Evolutionary conservation across 2,113 vertebrate species (phyloP).

Genomic region (Blennius ocellaris): DNA sequence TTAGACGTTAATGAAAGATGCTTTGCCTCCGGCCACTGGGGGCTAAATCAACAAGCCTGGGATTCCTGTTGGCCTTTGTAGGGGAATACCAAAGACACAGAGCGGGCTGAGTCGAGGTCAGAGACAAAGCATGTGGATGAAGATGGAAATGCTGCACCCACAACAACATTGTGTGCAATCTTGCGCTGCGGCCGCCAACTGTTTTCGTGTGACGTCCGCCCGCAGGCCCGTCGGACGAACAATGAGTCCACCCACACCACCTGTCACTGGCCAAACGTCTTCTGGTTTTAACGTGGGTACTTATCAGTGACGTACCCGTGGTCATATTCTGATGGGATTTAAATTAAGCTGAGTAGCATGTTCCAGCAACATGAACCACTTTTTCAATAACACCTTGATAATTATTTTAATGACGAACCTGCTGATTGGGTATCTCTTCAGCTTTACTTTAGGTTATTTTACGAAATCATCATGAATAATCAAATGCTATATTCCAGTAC

Average conservation of each 20-base stretch:
- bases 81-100: slow-evolving; percentile 73
- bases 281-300: background rate
- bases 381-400: no score
- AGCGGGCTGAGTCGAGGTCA: slow-evolving; percentile 67
- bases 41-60: slow-evolving; percentile 80
- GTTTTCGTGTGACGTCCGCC: background rate
- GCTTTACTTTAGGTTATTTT: no score
- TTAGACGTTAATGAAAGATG: slow-evolving; percentile 87
- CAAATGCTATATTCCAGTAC: no score
- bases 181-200: background rate
- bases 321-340: no score
- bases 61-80: slow-evolving; percentile 81
- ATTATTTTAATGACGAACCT: no score
- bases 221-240: background rate
- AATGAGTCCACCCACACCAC: background rate
- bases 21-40: slow-evolving; percentile 77
- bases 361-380: no score
- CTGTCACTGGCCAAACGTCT: background rate
- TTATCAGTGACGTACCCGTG: no score
- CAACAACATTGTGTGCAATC: slow-evolving; percentile 46
- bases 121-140: slow-evolving; percentile 55
- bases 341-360: no score
- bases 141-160: slow-evolving; percentile 50
- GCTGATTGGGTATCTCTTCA: no score
- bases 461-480: no score